Conservation (phyloP, 2,113 vertebrate genomes). For the Hyperopisus bebe region DNA sequence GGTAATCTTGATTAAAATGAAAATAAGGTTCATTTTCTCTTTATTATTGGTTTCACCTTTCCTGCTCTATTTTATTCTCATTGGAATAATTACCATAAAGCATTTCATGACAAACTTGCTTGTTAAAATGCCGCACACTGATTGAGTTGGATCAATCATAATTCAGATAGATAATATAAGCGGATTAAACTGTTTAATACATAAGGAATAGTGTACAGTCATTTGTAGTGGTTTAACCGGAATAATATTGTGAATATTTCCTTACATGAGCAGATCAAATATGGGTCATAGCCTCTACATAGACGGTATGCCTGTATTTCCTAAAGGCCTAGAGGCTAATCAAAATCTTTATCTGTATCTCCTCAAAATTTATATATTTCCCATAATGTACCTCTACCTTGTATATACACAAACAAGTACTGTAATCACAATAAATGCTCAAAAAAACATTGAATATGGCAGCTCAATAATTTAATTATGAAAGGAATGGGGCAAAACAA, state of each 20-base stretch:
- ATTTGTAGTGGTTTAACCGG: not conserved
- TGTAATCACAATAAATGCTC: not conserved
- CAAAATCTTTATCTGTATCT: not conserved
- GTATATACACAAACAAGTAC: not conserved
- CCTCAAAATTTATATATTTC: not conserved
- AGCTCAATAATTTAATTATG: not conserved
- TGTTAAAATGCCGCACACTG: not conserved
- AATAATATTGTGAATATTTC: not conserved
- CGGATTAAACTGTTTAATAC: not conserved
- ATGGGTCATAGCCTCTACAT: not conserved
- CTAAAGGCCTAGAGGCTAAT: not conserved
- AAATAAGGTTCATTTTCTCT: not conserved
- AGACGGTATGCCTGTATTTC: not conserved
- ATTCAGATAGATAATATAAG: not conserved
- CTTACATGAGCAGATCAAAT: not conserved
- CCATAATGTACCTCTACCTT: not conserved
- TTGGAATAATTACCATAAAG: not conserved
- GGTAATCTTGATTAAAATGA: not conserved
- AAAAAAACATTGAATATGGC: not conserved
- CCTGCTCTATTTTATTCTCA: not conserved
- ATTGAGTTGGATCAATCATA: not conserved
- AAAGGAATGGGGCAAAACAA: not conserved
- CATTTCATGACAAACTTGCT: not conserved
- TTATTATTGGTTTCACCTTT: not conserved
- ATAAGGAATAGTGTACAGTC: not conserved